Conservation (phyloP, 1,140 invertebrate genomes). For the Oscheius sp. region DNA sequence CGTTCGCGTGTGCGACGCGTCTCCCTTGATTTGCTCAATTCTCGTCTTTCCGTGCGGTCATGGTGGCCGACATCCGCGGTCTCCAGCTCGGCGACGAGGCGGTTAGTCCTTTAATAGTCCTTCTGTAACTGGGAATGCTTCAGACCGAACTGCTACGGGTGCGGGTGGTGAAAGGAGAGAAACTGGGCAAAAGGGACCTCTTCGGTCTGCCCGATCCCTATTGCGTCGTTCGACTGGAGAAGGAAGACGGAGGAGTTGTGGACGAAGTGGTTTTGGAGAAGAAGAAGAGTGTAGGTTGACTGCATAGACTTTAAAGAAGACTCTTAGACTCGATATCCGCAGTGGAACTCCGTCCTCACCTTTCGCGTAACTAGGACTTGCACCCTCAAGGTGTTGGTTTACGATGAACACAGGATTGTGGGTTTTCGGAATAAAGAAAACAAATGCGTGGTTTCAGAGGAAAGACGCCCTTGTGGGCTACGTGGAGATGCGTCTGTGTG, state of each 20-base stretch:
- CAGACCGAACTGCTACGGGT: conserved; percentile 39
- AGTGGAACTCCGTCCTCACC: conserved; percentile 36
- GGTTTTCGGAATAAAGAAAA: not conserved
- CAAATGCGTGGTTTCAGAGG: not conserved
- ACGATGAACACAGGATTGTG: conserved; percentile 40
- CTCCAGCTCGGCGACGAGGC: no score
- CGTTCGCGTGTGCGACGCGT: no score
- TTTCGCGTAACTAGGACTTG: conserved; percentile 39
- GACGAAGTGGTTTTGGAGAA: conserved; percentile 22
- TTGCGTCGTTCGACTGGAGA: conserved; percentile 33
- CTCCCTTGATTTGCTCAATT: no score
- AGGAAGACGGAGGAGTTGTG: conserved; percentile 10
- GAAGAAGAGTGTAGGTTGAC: conserved; percentile 10
- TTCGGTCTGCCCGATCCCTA: conserved; percentile 44
- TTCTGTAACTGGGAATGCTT: no score
- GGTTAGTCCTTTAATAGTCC: no score
- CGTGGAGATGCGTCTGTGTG: conserved; percentile 2
- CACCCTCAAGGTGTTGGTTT: conserved; percentile 28
- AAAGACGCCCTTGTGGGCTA: conserved; percentile 19
- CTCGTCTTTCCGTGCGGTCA: no score
- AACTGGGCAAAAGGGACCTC: conserved; percentile 40
- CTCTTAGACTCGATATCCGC: conserved; percentile 40
- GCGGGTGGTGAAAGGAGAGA: conserved; percentile 29
- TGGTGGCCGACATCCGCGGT: no score
- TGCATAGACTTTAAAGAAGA: not conserved